Conservation (phyloP, 37 sponge, comb jelly and placozoan genomes). For the Ianthella basta region DNA sequence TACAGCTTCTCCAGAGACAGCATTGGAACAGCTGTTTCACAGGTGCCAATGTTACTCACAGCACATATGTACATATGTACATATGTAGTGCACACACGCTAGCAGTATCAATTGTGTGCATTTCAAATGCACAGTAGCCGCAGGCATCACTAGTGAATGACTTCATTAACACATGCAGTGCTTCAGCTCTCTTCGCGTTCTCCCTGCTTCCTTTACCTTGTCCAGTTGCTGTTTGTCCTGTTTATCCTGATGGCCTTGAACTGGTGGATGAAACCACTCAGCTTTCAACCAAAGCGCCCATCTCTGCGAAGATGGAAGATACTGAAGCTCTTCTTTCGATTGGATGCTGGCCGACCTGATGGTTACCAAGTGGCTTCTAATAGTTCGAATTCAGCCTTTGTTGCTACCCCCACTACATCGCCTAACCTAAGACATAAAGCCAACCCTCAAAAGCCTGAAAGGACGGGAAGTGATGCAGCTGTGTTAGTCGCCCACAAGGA, state of each 20-base stretch:
- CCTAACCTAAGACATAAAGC: too few species aligned
- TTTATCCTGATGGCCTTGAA: conserved; percentile 58
- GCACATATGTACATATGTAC: background rate
- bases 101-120: background rate
- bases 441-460: too few species aligned
- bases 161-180: too few species aligned
- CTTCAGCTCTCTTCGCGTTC: too few species aligned
- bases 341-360: conserved; percentile 20
- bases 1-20: conserved; percentile 19
- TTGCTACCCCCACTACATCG: too few species aligned
- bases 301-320: background rate
- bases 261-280: conserved; percentile 73
- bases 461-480: too few species aligned
- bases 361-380: background rate
- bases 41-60: background rate
- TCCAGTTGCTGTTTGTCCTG: conserved; percentile 61
- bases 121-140: too few species aligned
- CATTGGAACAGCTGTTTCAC: background rate
- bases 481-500: too few species aligned
- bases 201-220: too few species aligned
- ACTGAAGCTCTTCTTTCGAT: background rate
- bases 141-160: too few species aligned
- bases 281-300: conserved; percentile 4
- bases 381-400: too few species aligned
- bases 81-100: background rate